These are phyloP conservation scores for Hirtodrosophila alboralis DNA, from an alignment of 2,888 invertebrate genomes.

Conservation along the genomic window DNA sequence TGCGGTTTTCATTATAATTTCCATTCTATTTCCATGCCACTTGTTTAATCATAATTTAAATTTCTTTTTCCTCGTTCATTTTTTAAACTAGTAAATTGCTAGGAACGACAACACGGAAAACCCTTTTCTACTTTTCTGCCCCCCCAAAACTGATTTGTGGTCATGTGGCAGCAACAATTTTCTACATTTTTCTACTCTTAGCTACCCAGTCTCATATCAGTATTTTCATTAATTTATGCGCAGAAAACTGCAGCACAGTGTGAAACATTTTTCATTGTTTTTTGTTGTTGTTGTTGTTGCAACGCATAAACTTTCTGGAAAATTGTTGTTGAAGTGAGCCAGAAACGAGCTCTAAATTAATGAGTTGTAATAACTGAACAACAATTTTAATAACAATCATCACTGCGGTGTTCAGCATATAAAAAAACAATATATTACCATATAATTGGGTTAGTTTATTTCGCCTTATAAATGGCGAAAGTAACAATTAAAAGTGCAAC, in stretches of 20 bases:
- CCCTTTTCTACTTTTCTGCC: no score
- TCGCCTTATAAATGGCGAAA: constrained; percentile 28
- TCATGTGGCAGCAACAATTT: constrained; percentile 5
- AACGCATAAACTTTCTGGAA: constrained; percentile 48
- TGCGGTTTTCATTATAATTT: constrained; percentile 1
- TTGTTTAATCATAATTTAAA: constrained; percentile 32
- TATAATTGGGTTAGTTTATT: constrained; percentile 26
- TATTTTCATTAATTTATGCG: constrained; percentile 70
- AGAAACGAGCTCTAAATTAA: constrained; percentile 44
- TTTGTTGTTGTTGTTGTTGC: constrained; percentile 14
- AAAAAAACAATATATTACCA: constrained; percentile 24
- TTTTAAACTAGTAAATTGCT: neutral
- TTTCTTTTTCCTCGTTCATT: constrained; percentile 20
- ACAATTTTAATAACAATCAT: constrained; percentile 36
- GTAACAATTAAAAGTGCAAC: constrained; percentile 10
- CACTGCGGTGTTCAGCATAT: constrained; percentile 19
- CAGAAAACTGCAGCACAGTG: constrained; percentile 71
- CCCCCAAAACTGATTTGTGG: neutral
- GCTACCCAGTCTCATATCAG: constrained; percentile 15
- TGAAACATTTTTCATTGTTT: constrained; percentile 60
- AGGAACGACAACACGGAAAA: constrained; percentile 10
- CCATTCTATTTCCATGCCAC: constrained; percentile 22
- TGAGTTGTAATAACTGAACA: constrained; percentile 38
- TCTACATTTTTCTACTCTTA: constrained; percentile 4
- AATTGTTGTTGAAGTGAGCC: constrained; percentile 32